Evolutionary conservation across 2,797 vertebrate genomes (phyloP).

Genomic region (Myiotriccus ornatus): DNA sequence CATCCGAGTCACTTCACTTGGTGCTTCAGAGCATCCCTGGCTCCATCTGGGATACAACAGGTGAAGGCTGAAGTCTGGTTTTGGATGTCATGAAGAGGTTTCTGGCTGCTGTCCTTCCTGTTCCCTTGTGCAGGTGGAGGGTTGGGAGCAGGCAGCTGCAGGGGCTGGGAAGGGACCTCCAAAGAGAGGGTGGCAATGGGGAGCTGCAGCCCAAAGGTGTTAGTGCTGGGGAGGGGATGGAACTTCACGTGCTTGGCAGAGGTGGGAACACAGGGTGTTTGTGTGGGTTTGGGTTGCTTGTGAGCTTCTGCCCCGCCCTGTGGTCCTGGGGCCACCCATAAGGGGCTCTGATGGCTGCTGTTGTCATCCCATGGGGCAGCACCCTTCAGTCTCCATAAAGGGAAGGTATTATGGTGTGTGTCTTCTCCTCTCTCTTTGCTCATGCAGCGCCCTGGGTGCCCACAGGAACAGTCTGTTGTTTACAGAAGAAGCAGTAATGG

Average conservation of each 20-base stretch:
- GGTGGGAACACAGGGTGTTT: background rate
- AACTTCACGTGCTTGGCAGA: background rate
- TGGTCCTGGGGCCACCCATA: background rate
- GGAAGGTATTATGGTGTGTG: background rate
- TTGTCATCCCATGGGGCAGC: background rate
- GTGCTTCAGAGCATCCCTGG: background rate
- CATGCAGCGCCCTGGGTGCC: background rate
- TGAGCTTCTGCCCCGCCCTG: background rate
- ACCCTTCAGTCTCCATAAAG: background rate
- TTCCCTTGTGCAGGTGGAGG: background rate
- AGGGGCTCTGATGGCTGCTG: background rate
- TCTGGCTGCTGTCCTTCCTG: background rate
- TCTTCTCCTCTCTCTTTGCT: background rate
- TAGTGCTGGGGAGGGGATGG: background rate
- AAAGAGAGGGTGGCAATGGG: background rate
- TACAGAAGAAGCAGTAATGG: background rate
- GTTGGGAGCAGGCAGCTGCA: background rate
- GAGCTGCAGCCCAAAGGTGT: background rate
- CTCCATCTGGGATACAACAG: background rate
- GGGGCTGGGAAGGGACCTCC: background rate
- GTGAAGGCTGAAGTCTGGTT: background rate
- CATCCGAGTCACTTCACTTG: background rate
- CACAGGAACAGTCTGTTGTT: background rate
- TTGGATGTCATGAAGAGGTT: background rate
- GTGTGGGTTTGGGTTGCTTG: background rate